phyloP scores from a whole-genome alignment of 1,140 invertebrate genomes.

The Drosophila orena region DNA sequence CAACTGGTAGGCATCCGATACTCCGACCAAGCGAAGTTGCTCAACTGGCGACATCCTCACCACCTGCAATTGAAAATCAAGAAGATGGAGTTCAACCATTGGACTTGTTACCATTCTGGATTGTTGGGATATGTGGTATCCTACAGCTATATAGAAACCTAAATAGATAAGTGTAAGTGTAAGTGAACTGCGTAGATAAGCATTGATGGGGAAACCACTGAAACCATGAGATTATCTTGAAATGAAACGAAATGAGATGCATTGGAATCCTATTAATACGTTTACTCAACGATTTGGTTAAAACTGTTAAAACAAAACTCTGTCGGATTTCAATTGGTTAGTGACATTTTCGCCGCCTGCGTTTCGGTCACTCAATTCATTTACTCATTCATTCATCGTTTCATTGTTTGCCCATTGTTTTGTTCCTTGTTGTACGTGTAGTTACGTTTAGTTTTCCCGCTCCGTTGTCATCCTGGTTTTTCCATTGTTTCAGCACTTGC shows the following conservation, averaged over 20 bases:
- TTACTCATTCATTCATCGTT: slow-evolving; percentile 52
- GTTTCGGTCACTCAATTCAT: slow-evolving; percentile 7
- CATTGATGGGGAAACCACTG: too few relatives aligned
- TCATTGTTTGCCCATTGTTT: slow-evolving; percentile 51
- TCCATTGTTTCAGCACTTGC: slow-evolving; percentile 56
- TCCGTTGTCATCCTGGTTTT: slow-evolving; percentile 19
- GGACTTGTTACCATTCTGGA: too few relatives aligned
- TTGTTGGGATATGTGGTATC: too few relatives aligned
- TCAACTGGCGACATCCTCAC: slow-evolving; percentile 67
- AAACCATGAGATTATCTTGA: too few relatives aligned
- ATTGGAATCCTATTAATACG: too few relatives aligned
- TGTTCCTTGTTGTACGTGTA: slow-evolving; percentile 13
- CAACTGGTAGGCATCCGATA: slow-evolving; percentile 34
- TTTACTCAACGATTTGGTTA: too few relatives aligned
- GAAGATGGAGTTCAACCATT: not conserved
- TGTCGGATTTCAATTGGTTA: not conserved
- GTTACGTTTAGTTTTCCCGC: slow-evolving; percentile 30
- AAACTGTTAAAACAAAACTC: too few relatives aligned
- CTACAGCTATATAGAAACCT: too few relatives aligned
- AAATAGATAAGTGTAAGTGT: too few relatives aligned
- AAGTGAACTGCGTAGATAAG: too few relatives aligned
- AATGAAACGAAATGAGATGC: too few relatives aligned
- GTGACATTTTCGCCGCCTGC: slow-evolving; percentile 48
- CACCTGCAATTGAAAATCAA: slow-evolving; percentile 42
- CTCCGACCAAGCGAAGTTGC: slow-evolving; percentile 47